Base-by-base conservation (phyloP, 2,797 vertebrate genomes). In the Tragelaphus oryx region DNA sequence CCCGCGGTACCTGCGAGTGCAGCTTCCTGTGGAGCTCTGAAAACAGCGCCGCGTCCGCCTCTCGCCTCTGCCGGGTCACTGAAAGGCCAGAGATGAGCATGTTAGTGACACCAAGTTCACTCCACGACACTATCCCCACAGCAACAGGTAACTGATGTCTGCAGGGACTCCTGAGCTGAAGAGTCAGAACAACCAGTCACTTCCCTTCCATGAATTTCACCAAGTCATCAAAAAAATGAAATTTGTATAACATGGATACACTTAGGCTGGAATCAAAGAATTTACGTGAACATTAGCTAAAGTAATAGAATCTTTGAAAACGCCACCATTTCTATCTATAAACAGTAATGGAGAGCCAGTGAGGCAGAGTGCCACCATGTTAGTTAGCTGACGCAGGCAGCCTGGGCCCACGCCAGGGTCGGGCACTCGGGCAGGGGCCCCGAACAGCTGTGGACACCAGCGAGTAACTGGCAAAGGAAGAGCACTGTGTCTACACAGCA, bases 11-110 rank as follows among this genome's bases (percentile, higher is more conserved):
- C 99, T 99, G 99, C 0, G 99, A 99, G 97, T 99, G 98, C 6
- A 99, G 99, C 96, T 99, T 99, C 97, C 99, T 98, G 97, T 99
- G 99, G 91, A 99, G 99, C 95, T 99, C 99, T 0, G 99, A 99
- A 97, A 99, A 99, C 80, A 99, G 97, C 28, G 99, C 99, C 16
- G 99, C 99, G 16, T 99, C 99, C 9, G 98, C 98, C 97, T 99
- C 99, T 95, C 99, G 99, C 95, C 99, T 99, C 97, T 99, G 99
- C 95, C 99, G 99, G 81, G 99, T 98, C 98, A 99, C 99, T 99
- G 97, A 44, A 98, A 97, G 86, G 60, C 1, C 90, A 16, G 84
- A 80, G 83, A 57, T 1, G 37, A 46, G 28, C 10, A 4, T 12
- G 20, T 80, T 30, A 87, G 12, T 33, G 17, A 46, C 5, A 65